Base-by-base conservation (phyloP, 2,888 invertebrate species). In the Sesia apiformis region DNA sequence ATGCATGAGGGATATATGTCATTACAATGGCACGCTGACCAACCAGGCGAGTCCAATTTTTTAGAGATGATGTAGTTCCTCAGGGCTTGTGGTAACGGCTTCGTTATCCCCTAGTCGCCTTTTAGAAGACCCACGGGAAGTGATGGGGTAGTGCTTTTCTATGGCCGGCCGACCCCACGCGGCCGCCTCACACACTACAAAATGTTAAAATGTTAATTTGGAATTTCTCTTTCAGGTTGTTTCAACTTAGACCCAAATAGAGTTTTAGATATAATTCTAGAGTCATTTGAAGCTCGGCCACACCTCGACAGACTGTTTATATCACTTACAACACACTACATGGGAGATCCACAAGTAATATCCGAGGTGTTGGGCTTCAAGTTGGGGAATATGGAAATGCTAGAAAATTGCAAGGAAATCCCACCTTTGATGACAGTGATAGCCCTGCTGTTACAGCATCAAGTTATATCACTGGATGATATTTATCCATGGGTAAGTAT, bases 231-330 rank as follows among this genome's bases (percentile, higher is more conserved):
- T 90, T 51, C 78, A 97, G 98, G 99, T 72, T 98, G 98, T 81
- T 99, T 99, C 80, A 99, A 99, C 89, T 92, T 99, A 77, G 99
- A 99, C 86, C 99, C 99, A 4, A 99, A 99, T 82, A 91, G 99
- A 72, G 98, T 98, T 7, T 88, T 99, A 62, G 99, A 99, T 77
- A 94, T 99, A 60, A 95, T 99, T 65, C 89, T 99, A 67, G 99
- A 99, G 83, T 96, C 97, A 40, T 98, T 99, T 90, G 99, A 99
- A 78, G 94, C 94, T 63, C 93, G 95, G 55, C 94, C 95, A 0
- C 92, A 95, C 65, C 91, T 94, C 77, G 93, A 94, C 66, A 91
- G 92, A 53, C 90, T 97, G 66, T 98, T 98, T 81, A 94, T 98
- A 73, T 95, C 96, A 0, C 90, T 99, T 53, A 84, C 90, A 55